Percentiles rank a stretch among this genome's conserved stretches.
Conservation (phyloP, 1,140 invertebrate genomes). For the Euura lappo region DNA sequence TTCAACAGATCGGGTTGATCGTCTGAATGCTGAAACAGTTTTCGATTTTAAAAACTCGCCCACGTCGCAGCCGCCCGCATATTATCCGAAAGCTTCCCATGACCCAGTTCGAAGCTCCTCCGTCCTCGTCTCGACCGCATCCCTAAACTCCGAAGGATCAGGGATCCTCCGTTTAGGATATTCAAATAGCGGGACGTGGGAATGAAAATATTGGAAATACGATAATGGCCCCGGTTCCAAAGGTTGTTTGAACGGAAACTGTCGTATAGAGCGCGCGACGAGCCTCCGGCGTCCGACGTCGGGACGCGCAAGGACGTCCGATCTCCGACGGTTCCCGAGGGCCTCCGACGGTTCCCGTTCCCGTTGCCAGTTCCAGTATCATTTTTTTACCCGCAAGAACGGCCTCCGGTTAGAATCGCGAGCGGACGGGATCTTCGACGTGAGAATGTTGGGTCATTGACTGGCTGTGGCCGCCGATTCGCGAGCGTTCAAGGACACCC, state of each 20-base stretch:
- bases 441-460: slow-evolving; percentile 51
- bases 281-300: background rate
- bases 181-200: slow-evolving; percentile 1
- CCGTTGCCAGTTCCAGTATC: background rate
- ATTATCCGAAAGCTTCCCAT: background rate
- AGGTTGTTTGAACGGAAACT: background rate
- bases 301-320: background rate
- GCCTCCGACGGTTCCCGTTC: slow-evolving; percentile 3
- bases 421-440: background rate
- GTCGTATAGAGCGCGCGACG: background rate
- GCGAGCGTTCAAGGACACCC: slow-evolving; percentile 58
- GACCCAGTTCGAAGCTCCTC: background rate
- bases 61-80: background rate
- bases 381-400: background rate
- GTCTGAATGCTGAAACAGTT: background rate
- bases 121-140: background rate
- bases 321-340: background rate
- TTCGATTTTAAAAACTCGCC: background rate
- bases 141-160: background rate
- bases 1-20: too few species aligned
- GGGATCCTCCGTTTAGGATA: background rate
- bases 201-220: slow-evolving; percentile 1
- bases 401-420: background rate
- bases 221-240: background rate
- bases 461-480: slow-evolving; percentile 54